Percentiles rank a stretch among this genome's conserved stretches.
Evolutionary conservation across 2,888 invertebrate genomes (phyloP).

Genomic region (Himalopsyche kuldschensis): DNA sequence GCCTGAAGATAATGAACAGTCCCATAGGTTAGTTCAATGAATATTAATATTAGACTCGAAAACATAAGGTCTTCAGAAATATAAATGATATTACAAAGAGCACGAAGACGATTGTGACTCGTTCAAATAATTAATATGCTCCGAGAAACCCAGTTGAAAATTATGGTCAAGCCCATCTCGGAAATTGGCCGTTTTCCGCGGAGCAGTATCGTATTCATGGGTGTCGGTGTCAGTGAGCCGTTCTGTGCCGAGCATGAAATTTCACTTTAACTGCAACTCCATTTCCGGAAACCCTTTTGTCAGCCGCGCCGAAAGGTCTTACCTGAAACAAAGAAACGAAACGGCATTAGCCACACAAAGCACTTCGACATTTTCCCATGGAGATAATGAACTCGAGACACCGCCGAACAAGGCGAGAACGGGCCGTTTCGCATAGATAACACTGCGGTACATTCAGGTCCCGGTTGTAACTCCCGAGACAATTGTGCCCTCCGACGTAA

Average conservation of each 20-base stretch:
- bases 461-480: background rate
- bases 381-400: constrained; percentile 19
- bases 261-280: background rate
- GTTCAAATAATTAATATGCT: too few relatives aligned
- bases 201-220: background rate
- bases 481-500: background rate
- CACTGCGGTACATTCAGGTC: background rate
- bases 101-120: too few relatives aligned
- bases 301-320: constrained; percentile 11
- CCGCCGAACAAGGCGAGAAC: constrained; percentile 5
- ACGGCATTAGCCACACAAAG: constrained; percentile 19
- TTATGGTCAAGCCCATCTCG: background rate
- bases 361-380: constrained; percentile 19
- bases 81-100: too few relatives aligned
- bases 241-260: background rate
- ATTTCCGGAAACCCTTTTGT: constrained; percentile 15
- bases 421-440: background rate
- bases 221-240: background rate
- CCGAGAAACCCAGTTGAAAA: too few relatives aligned
- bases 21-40: too few relatives aligned
- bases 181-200: background rate
- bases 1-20: too few relatives aligned
- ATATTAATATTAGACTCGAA: too few relatives aligned
- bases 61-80: too few relatives aligned
- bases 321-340: constrained; percentile 34